A percentile compares a stretch with the other conserved stretches of the same genome.
Evolutionary conservation across 2,888 invertebrate species (phyloP).

Genomic region (Myopa tessellatipennis): DNA sequence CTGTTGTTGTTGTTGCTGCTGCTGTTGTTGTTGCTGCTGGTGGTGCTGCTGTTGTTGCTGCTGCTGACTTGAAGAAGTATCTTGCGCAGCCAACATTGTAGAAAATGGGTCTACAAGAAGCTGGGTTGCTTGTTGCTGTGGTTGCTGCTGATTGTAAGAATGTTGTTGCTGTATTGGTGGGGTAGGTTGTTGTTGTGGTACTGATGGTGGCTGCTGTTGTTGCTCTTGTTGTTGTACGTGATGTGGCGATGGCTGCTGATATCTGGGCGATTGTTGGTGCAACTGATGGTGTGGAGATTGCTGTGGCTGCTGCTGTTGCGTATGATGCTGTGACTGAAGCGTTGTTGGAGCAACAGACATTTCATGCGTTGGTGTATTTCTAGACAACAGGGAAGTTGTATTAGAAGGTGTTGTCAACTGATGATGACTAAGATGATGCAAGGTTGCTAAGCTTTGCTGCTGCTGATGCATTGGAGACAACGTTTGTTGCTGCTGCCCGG

Average conservation of each 20-base stretch:
- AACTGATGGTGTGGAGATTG: conserved; percentile 48
- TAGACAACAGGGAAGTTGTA: conserved; percentile 57
- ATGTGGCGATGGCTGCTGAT: conserved; percentile 67
- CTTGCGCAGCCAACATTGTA: conserved; percentile 42
- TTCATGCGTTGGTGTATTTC: conserved; percentile 61
- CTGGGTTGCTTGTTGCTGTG: conserved; percentile 50
- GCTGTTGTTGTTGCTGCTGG: conserved; percentile 26
- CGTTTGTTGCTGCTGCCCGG: conserved; percentile 63
- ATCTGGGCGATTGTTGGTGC: conserved; percentile 51
- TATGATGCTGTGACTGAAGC: conserved; percentile 47
- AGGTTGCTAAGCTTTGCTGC: conserved; percentile 44
- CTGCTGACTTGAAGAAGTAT: conserved; percentile 45
- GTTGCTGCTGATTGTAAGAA: conserved; percentile 67
- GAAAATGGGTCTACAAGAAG: conserved; percentile 40
- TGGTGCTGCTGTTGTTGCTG: conserved; percentile 27
- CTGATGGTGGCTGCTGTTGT: conserved; percentile 55
- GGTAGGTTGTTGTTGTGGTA: conserved; percentile 47
- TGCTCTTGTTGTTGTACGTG: conserved; percentile 54
- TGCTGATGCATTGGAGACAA: conserved; percentile 49
- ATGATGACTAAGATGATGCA: conserved; percentile 56
- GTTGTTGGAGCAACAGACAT: conserved; percentile 43
- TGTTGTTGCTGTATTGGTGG: conserved; percentile 62
- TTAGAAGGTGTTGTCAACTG: conserved; percentile 58
- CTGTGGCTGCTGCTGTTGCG: conserved; percentile 45
- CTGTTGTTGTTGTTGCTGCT: conserved; percentile 12